These are phyloP conservation scores for Carlito syrichta DNA, from an alignment of 2,113 vertebrate genomes.

Conservation along the genomic window DNA sequence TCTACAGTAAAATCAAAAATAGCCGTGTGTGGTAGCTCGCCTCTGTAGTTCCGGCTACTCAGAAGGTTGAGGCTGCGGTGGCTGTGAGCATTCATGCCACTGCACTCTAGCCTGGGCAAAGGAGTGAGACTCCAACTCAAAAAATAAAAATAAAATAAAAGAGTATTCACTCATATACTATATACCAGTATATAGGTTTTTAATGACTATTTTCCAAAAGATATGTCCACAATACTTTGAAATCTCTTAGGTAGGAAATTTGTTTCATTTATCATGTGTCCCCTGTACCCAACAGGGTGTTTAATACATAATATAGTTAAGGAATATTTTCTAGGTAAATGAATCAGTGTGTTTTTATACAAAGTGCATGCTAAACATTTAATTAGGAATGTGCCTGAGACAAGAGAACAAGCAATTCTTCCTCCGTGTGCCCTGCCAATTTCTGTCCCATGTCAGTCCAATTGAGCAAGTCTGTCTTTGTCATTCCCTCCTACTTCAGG, in stretches of 20 bases:
- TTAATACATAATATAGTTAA: not conserved
- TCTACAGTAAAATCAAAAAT: too few species aligned
- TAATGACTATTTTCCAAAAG: not conserved
- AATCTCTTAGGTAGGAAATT: not conserved
- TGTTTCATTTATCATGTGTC: not conserved
- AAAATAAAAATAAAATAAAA: too few species aligned
- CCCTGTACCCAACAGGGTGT: not conserved
- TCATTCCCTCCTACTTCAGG: not conserved
- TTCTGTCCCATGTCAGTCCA: not conserved
- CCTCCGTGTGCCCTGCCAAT: fast-evolving
- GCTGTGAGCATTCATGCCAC: too few species aligned
- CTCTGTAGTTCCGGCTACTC: too few species aligned
- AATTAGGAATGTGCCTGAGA: not conserved
- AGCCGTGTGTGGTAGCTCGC: too few species aligned
- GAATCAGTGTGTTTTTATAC: not conserved
- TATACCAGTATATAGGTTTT: too few species aligned
- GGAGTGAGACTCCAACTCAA: too few species aligned
- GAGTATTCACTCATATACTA: not conserved
- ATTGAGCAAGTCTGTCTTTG: not conserved
- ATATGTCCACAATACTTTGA: not conserved
- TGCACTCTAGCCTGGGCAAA: too few species aligned
- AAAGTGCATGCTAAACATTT: not conserved
- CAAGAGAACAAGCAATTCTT: not conserved
- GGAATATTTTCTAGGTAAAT: not conserved
- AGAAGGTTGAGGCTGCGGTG: too few species aligned